Evolutionary conservation across 1,140 invertebrate species (phyloP).

Genomic region (Caerostris darwini): DNA sequence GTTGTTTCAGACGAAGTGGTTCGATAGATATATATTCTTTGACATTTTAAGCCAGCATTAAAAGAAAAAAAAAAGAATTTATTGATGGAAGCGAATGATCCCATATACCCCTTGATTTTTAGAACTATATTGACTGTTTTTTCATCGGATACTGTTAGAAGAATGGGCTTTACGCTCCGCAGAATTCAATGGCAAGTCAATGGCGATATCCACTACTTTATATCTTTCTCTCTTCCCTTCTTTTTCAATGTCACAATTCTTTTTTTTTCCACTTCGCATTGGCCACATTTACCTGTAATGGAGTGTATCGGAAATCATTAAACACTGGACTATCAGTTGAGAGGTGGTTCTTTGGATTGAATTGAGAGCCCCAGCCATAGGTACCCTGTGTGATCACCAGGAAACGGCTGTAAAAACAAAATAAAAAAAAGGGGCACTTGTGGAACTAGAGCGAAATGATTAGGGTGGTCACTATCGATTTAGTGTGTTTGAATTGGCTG

Average conservation of each 20-base stretch:
- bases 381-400: background rate
- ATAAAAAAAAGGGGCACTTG: slow-evolving; percentile 8
- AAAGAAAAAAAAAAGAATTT: background rate
- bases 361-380: background rate
- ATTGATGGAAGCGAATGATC: background rate
- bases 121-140: slow-evolving; percentile 5
- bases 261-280: background rate
- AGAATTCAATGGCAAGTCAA: slow-evolving; percentile 48
- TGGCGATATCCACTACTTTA: slow-evolving; percentile 29
- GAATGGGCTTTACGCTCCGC: slow-evolving; percentile 15
- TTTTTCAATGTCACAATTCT: background rate
- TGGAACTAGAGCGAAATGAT: slow-evolving; percentile 47
- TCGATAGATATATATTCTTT: background rate
- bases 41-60: slow-evolving; percentile 15
- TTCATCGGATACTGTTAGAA: slow-evolving; percentile 22
- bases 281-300: slow-evolving; percentile 57
- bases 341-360: background rate
- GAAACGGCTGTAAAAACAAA: background rate
- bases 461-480: slow-evolving; percentile 24
- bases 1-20: background rate
- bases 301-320: slow-evolving; percentile 60
- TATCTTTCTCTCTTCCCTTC: slow-evolving; percentile 23
- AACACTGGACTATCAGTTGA: slow-evolving; percentile 20
- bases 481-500: background rate
- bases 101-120: background rate